Evolutionary conservation across 2,888 invertebrate genomes (phyloP), one percentile per base, ranked within the genome.

Genomic region (Spodoptera exigua): DNA sequence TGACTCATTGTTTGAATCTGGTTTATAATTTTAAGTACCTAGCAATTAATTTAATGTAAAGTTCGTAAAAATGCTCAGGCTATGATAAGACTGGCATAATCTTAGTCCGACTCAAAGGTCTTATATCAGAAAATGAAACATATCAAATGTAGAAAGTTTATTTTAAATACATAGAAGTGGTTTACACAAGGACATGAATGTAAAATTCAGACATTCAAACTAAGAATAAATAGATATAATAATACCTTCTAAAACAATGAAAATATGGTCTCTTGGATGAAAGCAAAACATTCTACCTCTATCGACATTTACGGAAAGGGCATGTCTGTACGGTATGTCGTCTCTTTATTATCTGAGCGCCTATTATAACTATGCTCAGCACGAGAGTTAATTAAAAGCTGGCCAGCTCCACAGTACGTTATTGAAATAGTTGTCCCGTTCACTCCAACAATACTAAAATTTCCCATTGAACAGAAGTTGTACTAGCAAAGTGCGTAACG

Each of bases 401-500:
- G 57, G 64, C 51, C 48, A 32, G 44, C 34, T 40, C 34, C 41
- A 46, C 37, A 52, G 45, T 43, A 46, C 57, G 69, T 72, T 77
- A 80, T 74, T 76, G 70, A 74, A 79, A 80, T 81, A 78, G 70
- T 77, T 78, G 64, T 78, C 54, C 53, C 56, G 46, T 47, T 52
- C 39, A 21, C 48, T 61, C 63, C 62, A 57, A 75, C 62, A 72
- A 57, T 63, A 37, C 49, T 55, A 13, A 74, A 63, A 60, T 64
- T 65, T 53, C 21, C 59, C 53, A 53, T 55, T 57, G 48, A 63
- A 47, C 41, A 40, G 39, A 45, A 63, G 58, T 61, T 51, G 53
- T 65, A 36, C 46, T 47, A 58, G 32, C 49, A 54, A 40, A 40
- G 35, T 53, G 60, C 47, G 57, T 51, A 49, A 41, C 39, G 45